Base-by-base conservation (phyloP, 2,113 vertebrate genomes). In the Campylomormyrus tamandua region DNA sequence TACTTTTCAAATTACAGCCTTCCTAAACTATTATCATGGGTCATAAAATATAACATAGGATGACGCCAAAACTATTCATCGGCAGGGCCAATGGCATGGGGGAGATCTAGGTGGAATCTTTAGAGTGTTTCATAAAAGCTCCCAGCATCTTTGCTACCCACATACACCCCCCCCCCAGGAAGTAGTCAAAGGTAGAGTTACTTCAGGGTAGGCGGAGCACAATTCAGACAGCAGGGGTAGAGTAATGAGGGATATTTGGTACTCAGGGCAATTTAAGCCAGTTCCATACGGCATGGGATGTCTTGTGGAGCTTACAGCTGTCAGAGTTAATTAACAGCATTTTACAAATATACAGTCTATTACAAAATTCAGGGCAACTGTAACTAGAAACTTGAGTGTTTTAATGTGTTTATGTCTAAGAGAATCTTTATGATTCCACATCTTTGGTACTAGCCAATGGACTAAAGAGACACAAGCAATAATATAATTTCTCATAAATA, bases 1-100 rank as follows among this genome's bases (percentile, higher is more conserved):
- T 94, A 91, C 92, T 94, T 94, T 89, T 88, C 50, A 93, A 94
- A 94, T 94, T 91, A 94, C 92, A 93, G 91, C 80, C 91, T 91
- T 91, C 91, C 93, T 70, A 91, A 92, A 92, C 91, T 92, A 89
- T 93, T 91, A 94, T 92, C 93, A 93, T 88, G 90, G 91, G 91
- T 90, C 91, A 92, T 93, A 93, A 93, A 94, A 92, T 88, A 89
- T 89, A 84, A 91, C 87, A 83, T 50, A 90, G 84, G 39, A 88
- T 90, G 91, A 92, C 87, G 89, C 89, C 92, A 90, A 90, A 92
- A 90, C 21, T 53, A 35, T 83, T 93, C 91, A 91, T 91, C 86
- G 58, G 80, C 74, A 80, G 89, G 89, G 92, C 93, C 92, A 92
- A 62, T 42, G 83, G 74, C 53, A 89, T 89, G 90, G 5, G 86